phyloP scores from a whole-genome alignment of 2,888 invertebrate genomes.

The Acheta domesticus region DNA sequence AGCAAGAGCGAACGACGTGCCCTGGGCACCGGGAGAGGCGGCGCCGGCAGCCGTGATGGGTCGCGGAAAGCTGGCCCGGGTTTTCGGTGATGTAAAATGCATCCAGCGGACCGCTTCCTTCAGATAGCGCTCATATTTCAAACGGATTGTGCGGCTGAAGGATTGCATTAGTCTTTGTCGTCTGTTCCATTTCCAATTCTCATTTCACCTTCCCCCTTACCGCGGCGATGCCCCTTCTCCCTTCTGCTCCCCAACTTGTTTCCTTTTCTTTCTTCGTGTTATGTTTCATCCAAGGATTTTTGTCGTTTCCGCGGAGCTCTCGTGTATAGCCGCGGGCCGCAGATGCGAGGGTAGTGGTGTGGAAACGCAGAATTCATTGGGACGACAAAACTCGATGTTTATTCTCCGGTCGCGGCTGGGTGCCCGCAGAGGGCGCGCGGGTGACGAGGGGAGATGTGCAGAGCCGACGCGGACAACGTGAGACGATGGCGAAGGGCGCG shows the following conservation, averaged over 20 bases:
- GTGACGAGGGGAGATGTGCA: background rate
- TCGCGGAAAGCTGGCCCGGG: background rate
- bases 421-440: background rate
- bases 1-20: too few species aligned
- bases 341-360: background rate
- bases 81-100: slow-evolving; percentile 26
- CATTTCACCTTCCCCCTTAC: slow-evolving; percentile 25
- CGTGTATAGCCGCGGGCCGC: slow-evolving; percentile 12
- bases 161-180: slow-evolving; percentile 33
- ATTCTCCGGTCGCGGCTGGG: slow-evolving; percentile 18
- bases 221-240: background rate
- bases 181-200: slow-evolving; percentile 31
- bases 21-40: background rate
- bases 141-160: slow-evolving; percentile 32
- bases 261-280: slow-evolving; percentile 21
- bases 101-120: slow-evolving; percentile 25
- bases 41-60: background rate
- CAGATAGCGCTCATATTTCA: slow-evolving; percentile 34
- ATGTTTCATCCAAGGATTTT: slow-evolving; percentile 22
- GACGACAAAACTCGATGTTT: slow-evolving; percentile 18
- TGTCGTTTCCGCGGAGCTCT: background rate
- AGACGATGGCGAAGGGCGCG: background rate
- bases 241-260: background rate
- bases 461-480: background rate
- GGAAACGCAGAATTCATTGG: slow-evolving; percentile 21